Conservation (phyloP, 2,113 vertebrate genomes). For the Psettodes erumei region DNA sequence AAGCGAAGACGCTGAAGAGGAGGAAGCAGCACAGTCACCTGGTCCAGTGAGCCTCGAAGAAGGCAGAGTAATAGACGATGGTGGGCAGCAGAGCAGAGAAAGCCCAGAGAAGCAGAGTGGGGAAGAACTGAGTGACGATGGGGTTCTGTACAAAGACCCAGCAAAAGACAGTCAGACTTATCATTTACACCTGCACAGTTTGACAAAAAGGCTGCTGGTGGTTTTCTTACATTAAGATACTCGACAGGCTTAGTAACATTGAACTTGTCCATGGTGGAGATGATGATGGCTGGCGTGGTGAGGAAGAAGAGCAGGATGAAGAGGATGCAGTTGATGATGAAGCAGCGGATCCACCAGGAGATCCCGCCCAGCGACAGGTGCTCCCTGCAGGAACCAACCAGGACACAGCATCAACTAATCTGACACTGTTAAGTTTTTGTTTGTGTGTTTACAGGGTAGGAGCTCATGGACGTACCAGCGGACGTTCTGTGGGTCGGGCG, state of each 20-base stretch:
- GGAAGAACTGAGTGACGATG: slow-evolving; percentile 98
- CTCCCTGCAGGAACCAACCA: slow-evolving; percentile 84
- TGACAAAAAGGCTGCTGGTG: accelerated
- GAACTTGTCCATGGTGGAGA: slow-evolving; percentile 99
- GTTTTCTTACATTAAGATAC: slow-evolving; percentile 91
- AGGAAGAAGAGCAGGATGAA: slow-evolving; percentile 98
- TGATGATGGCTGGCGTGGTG: slow-evolving; percentile 98
- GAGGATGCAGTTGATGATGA: slow-evolving; percentile 96
- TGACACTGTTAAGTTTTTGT: background rate
- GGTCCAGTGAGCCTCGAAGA: slow-evolving; percentile 97
- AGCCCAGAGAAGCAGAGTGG: slow-evolving; percentile 94
- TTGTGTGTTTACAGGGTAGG: background rate
- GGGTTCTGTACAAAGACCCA: slow-evolving; percentile 86
- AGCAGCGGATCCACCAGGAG: slow-evolving; percentile 97
- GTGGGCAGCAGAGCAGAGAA: slow-evolving; percentile 96
- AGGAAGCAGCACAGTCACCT: slow-evolving; percentile 79
- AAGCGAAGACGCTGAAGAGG: background rate
- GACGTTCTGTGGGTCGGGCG: slow-evolving; percentile 96
- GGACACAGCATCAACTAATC: background rate
- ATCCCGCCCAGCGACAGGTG: slow-evolving; percentile 93
- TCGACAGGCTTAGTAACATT: slow-evolving; percentile 98
- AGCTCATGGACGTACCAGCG: slow-evolving; percentile 86
- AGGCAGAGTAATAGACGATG: slow-evolving; percentile 97
- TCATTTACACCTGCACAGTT: background rate
- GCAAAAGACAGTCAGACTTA: slow-evolving; percentile 12